Base-by-base conservation (phyloP, 2,113 vertebrate species). In the Periophthalmus modestus region DNA sequence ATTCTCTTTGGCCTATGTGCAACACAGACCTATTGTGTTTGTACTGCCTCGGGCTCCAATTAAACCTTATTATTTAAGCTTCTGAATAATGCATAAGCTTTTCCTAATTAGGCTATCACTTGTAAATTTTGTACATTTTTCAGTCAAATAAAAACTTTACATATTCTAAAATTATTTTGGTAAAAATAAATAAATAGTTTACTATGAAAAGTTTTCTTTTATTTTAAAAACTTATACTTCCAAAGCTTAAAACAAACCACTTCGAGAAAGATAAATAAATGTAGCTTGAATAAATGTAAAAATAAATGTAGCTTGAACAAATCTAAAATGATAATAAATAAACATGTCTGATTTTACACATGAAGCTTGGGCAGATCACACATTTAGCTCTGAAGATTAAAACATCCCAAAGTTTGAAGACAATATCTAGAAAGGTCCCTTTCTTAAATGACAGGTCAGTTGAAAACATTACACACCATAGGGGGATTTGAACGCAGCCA, bases 401-500 rank as follows among this genome's bases (percentile, higher is more conserved):
- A 81, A 85, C 69, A 66, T 80, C 63, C 48, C 66, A 73, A 0
- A 3, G 55, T 54, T 69, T 81, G 69, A 80, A 80, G 85, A 70
- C 36, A 71, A 73, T 72, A 76, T 86, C 71, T 71, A 71, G 69
- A 77, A 68, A 55, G 47, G 54, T n/a, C 68, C 73, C 28, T 12
- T 84, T 83, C 81, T 76, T 74, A 62, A 79, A 72, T 16, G 68
- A 74, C 47, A 71, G 84, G 74, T 82, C 80, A 79, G 82, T 83
- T 71, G 77, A 86, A 78, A 85, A 85, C 87, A 80, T 88, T 65
- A 75, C 87, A 74, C 88, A 83, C 89, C 85, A 87, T 81, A 77
- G 83, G 80, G 83, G 90, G 89, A 89, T 91, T 87, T 89, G 81
- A 87, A 87, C 78, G 84, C 33, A 61, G 87, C 89, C 88, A 87